Percentiles rank a stretch among this genome's conserved stretches.
phyloP scores from a whole-genome alignment of 2,113 vertebrate genomes.

The Taurulus bubalis region DNA sequence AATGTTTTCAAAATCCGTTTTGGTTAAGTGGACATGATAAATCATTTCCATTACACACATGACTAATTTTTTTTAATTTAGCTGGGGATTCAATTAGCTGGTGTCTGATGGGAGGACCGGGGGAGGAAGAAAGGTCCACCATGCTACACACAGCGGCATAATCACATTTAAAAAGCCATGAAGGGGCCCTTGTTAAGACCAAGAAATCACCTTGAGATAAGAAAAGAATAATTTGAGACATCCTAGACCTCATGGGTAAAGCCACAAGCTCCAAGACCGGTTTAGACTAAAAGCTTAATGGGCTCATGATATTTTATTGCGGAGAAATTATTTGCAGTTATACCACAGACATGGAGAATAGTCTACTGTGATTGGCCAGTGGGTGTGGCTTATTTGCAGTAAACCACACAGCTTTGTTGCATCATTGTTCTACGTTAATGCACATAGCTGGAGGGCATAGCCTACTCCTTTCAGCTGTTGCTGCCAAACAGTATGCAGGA shows the following conservation, averaged over 20 bases:
- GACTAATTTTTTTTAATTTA: constrained; percentile 78
- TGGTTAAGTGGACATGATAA: constrained; percentile 81
- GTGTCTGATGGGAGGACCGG: constrained; percentile 66
- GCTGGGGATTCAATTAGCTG: constrained; percentile 71
- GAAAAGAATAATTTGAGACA: constrained; percentile 61
- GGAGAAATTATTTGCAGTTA: constrained; percentile 12
- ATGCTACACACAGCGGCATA: constrained; percentile 68
- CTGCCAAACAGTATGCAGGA: not conserved
- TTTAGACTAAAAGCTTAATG: constrained; percentile 27
- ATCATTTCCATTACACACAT: constrained; percentile 79
- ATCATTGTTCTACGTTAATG: not conserved
- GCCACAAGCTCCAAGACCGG: constrained; percentile 15
- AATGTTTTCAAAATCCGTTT: constrained; percentile 81
- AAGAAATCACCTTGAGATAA: constrained; percentile 73
- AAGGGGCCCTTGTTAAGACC: constrained; percentile 72
- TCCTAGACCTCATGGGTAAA: constrained; percentile 50
- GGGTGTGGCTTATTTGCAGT: constrained; percentile 14
- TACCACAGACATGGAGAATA: not conserved
- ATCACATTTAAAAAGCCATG: constrained; percentile 78
- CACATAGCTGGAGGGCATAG: not conserved
- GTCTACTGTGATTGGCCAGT: not conserved
- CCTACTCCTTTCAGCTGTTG: not conserved
- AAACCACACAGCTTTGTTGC: not conserved
- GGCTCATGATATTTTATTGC: constrained; percentile 13
- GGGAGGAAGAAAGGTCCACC: constrained; percentile 59